These are phyloP conservation scores for Callorhinus ursinus DNA, from an alignment of 2,113 vertebrate genomes.

Conservation along the genomic window DNA sequence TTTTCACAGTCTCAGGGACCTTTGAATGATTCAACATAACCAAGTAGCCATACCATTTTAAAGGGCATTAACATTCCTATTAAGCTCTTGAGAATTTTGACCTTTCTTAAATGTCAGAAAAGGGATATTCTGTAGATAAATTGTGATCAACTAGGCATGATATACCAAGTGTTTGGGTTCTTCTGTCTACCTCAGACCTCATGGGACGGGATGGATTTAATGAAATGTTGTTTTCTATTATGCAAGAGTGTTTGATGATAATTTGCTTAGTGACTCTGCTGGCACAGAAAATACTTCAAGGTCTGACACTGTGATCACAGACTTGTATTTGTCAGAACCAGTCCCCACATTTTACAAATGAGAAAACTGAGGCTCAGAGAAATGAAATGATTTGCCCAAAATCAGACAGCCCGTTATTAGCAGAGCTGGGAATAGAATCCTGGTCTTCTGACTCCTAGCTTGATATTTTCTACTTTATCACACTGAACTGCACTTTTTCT, in stretches of 20 bases:
- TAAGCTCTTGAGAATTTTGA: conserved; percentile 75
- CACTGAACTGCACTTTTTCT: not conserved
- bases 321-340: not conserved
- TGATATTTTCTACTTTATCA: not conserved
- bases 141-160: conserved; percentile 59
- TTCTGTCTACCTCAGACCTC: not conserved
- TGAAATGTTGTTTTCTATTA: conserved; percentile 66
- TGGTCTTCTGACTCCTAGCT: not conserved
- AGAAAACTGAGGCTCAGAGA: not conserved
- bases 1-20: conserved; percentile 1
- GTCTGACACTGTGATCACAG: not conserved
- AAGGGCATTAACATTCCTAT: conserved; percentile 74
- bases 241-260: conserved; percentile 16
- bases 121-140: conserved; percentile 63
- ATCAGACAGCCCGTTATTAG: not conserved
- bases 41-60: conserved; percentile 40
- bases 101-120: conserved; percentile 80
- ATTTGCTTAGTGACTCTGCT: conserved; percentile 10
- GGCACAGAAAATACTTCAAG: not conserved
- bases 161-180: conserved; percentile 58
- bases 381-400: not conserved
- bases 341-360: conserved; percentile 10
- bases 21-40: conserved; percentile 62
- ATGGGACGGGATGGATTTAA: conserved; percentile 5
- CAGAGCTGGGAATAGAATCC: not conserved